phyloP scores from a whole-genome alignment of 1,140 invertebrate genomes.

The Leptinotarsa lineolata region DNA sequence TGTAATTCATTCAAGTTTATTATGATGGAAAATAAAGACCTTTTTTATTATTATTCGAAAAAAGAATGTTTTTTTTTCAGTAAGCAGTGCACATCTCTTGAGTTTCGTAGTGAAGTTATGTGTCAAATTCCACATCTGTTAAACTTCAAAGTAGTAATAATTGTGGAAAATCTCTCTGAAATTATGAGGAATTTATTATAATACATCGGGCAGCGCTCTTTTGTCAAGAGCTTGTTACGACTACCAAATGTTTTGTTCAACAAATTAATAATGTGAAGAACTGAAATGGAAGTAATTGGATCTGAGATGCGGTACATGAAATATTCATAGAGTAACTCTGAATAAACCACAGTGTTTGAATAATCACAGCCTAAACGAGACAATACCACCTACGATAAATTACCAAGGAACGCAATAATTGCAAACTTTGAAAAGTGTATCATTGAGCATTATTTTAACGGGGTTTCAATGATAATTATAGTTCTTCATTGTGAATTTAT shows the following conservation, averaged over 20 bases:
- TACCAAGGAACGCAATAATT: too few relatives aligned
- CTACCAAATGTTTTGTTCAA: not conserved
- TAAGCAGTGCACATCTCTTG: too few relatives aligned
- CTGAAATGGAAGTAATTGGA: not conserved
- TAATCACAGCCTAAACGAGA: not conserved
- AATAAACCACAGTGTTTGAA: not conserved
- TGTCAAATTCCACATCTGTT: not conserved
- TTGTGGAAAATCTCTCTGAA: not conserved
- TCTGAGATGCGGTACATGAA: not conserved
- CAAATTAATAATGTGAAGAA: not conserved
- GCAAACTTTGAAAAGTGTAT: too few relatives aligned
- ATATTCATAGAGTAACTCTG: not conserved
- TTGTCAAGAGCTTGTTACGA: not conserved
- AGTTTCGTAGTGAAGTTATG: too few relatives aligned
- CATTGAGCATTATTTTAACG: too few relatives aligned
- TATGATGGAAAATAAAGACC: too few relatives aligned
- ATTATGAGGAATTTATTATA: not conserved
- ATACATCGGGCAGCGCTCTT: not conserved
- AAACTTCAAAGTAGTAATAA: not conserved
- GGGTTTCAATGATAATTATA: too few relatives aligned
- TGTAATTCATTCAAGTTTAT: too few relatives aligned
- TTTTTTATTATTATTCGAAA: too few relatives aligned
- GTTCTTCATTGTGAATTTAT: too few relatives aligned
- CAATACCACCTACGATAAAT: too few relatives aligned
- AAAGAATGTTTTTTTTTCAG: too few relatives aligned